These are phyloP conservation scores for Spodoptera exigua DNA, from an alignment of 2,888 invertebrate genomes.

Conservation along the genomic window DNA sequence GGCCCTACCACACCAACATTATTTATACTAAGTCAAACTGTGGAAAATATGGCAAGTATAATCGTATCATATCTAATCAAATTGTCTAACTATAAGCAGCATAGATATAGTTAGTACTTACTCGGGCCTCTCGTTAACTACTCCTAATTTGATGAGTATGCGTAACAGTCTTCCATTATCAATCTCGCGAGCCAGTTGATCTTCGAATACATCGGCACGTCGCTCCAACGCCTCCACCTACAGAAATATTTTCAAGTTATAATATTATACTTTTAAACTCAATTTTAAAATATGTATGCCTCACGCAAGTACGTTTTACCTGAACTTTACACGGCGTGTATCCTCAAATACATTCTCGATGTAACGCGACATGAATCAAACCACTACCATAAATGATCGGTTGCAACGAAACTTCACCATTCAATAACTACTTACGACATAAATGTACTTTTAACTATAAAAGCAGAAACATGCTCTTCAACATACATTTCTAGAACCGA, in stretches of 20 bases:
- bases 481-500: constrained; percentile 2
- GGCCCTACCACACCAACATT: too few relatives aligned
- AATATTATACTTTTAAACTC: not conserved
- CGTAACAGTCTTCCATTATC: constrained; percentile 98
- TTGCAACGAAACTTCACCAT: constrained; percentile 7
- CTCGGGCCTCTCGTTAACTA: constrained; percentile 99
- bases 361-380: not conserved
- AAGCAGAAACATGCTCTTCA: constrained; percentile 10
- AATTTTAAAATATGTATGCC: not conserved
- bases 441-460: constrained; percentile 15
- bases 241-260: constrained; percentile 4
- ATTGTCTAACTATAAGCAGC: not conserved
- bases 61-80: too few relatives aligned
- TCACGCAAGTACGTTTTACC: constrained; percentile 5
- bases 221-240: constrained; percentile 94
- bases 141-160: constrained; percentile 96
- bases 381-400: constrained; percentile 1
- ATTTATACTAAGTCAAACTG: too few relatives aligned
- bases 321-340: not conserved
- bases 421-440: constrained; percentile 9
- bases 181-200: constrained; percentile 97
- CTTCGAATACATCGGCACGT: constrained; percentile 96
- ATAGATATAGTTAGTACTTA: constrained; percentile 81
- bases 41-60: too few relatives aligned
- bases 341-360: constrained; percentile 1